Evolutionary conservation across 2,888 invertebrate species (phyloP).

Genomic region (Tipula helvola): DNA sequence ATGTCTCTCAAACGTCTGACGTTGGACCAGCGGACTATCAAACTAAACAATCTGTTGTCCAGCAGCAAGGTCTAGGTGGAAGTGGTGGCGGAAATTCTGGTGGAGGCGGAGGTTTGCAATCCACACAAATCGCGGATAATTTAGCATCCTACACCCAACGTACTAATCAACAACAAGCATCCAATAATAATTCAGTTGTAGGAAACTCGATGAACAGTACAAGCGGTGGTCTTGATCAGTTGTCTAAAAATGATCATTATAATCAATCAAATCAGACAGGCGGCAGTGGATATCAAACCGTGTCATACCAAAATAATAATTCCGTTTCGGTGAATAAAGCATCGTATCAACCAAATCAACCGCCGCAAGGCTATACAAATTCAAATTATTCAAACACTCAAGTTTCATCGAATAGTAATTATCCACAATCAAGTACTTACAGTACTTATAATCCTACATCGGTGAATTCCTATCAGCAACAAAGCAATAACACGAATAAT

Average conservation of each 20-base stretch:
- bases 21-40: conserved; percentile 24
- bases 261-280: conserved; percentile 27
- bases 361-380: conserved; percentile 30
- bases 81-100: background rate
- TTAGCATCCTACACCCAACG: conserved; percentile 30
- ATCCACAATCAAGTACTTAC: conserved; percentile 20
- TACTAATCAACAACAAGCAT: conserved; percentile 24
- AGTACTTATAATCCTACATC: conserved; percentile 33
- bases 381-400: conserved; percentile 33
- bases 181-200: conserved; percentile 20
- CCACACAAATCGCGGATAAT: conserved; percentile 29
- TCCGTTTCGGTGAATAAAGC: conserved; percentile 24
- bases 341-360: conserved; percentile 29
- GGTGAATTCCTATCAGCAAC: conserved; percentile 35
- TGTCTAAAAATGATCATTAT: conserved; percentile 34
- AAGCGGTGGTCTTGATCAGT: conserved; percentile 27
- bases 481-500: conserved; percentile 17
- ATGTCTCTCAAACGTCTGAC: conserved; percentile 18
- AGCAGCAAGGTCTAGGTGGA: conserved; percentile 17
- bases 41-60: conserved; percentile 24
- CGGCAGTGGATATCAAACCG: conserved; percentile 27
- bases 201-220: conserved; percentile 21
- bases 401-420: conserved; percentile 23
- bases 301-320: conserved; percentile 23
- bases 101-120: background rate